These are phyloP conservation scores for Xenopus petersii DNA, from an alignment of 2,797 vertebrate species.

Conservation along the genomic window DNA sequence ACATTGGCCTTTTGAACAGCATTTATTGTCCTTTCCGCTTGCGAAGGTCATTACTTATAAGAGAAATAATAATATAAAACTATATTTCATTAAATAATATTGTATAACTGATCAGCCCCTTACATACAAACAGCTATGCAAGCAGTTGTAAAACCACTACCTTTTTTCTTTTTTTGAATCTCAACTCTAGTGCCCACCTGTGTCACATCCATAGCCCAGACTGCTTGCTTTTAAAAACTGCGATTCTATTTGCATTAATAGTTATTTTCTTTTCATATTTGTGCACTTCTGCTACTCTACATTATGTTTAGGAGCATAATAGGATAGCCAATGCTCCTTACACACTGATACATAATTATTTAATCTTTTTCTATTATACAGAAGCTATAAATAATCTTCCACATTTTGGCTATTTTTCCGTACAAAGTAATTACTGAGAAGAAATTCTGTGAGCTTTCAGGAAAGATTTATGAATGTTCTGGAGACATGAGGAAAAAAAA, in stretches of 20 bases:
- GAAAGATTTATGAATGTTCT: slow-evolving; percentile 40
- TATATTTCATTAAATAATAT: too few species aligned
- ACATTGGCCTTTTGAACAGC: too few species aligned
- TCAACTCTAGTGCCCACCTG: too few species aligned
- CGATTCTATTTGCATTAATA: background rate
- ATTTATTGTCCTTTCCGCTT: too few species aligned
- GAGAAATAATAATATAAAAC: too few species aligned
- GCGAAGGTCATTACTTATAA: too few species aligned
- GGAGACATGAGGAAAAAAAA: slow-evolving; percentile 32
- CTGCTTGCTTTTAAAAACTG: too few species aligned
- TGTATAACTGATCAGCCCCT: too few species aligned
- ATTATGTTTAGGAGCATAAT: slow-evolving; percentile 29
- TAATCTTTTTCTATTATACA: slow-evolving; percentile 28
- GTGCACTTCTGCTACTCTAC: background rate
- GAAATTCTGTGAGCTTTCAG: background rate
- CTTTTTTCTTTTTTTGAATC: too few species aligned
- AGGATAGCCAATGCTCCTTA: slow-evolving; percentile 12
- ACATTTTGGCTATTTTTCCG: slow-evolving; percentile 33
- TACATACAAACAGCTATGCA: too few species aligned
- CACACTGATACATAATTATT: slow-evolving; percentile 29
- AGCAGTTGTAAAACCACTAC: too few species aligned
- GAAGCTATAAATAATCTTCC: slow-evolving; percentile 30
- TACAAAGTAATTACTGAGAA: slow-evolving; percentile 37
- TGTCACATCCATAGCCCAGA: too few species aligned
- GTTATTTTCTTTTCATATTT: background rate